Evolutionary conservation across 2,113 vertebrate genomes (phyloP).

Genomic region (Butastur rufipennis): DNA sequence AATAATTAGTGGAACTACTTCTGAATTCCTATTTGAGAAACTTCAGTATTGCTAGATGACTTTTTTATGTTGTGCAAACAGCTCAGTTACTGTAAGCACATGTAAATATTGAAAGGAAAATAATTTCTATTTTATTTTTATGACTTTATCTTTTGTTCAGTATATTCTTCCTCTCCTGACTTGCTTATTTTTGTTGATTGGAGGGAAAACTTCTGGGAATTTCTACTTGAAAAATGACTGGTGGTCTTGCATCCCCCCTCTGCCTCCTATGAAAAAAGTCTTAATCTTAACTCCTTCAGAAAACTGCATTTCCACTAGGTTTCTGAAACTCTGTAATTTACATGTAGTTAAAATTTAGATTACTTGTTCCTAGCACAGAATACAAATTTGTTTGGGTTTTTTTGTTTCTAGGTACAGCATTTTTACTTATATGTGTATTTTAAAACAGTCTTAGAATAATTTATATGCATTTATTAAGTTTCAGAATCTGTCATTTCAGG

Average conservation of each 20-base stretch:
- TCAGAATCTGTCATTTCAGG: constrained; percentile 75
- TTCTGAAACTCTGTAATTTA: neutral
- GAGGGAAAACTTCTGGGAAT: neutral
- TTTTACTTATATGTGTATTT: neutral
- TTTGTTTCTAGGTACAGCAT: neutral
- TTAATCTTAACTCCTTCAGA: neutral
- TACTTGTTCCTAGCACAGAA: neutral
- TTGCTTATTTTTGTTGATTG: neutral
- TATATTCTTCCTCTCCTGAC: neutral
- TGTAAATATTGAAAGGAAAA: neutral
- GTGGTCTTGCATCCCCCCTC: neutral
- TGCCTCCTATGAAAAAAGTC: neutral
- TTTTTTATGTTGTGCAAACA: neutral
- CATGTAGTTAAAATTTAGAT: neutral
- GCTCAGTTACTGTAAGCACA: neutral
- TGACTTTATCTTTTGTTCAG: neutral
- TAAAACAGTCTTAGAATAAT: neutral
- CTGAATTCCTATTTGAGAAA: neutral
- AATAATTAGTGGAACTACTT: neutral
- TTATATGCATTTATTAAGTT: neutral
- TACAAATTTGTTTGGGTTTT: neutral
- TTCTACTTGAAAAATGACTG: neutral
- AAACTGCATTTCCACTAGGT: neutral
- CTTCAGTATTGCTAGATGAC: neutral
- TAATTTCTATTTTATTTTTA: neutral